Evolutionary conservation across 2,113 vertebrate genomes (phyloP), one percentile per base, ranked within the genome.

Genomic region (Lepus europaeus): DNA sequence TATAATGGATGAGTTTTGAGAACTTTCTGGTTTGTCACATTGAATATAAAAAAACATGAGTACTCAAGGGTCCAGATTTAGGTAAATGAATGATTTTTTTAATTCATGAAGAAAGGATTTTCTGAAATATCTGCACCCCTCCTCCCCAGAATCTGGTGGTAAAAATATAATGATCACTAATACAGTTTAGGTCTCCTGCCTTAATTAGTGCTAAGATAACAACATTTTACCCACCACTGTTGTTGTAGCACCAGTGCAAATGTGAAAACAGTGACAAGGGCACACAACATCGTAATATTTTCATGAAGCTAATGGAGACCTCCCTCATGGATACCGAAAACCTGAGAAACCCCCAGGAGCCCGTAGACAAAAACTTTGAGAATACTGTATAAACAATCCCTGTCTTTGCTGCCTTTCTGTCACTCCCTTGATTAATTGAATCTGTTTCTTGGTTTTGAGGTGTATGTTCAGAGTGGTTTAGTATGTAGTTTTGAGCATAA

Each of bases 11-110:
- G 14, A 59, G 3, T 74, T 95, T 77, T 93, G 49, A 68, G 36
- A 70, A 73, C 39, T 93, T 82, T 31, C 53, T n/a, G 25, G 61
- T 91, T 91, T 90, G 78, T 90, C 63, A 88, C 63, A 87, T 17
- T 56, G 45, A 78, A 49, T 73, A n/a, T 90, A 25, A 61, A 76
- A 49, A 73, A 69, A 59, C n/a, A 36, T 10, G 22, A 51, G 9
- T 51, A 13, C 53, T 85, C 80, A 56, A 33, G 11, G 1, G 1
- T 85, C 85, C 5, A 77, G 6, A 64, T 82, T 63, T 94, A 77
- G 83, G 29, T 72, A 93, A 82, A 76, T 78, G 76, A 76, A 69
- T 89, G n/a, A 33, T 51, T 87, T 87, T 79, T 16, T 59, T 66
- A 27, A 1, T n/a, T 94, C 64, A 2, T 70, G 66, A 94, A 87